phyloP scores from a whole-genome alignment of 2,888 invertebrate genomes.

The Carpatolechia fugitivella region DNA sequence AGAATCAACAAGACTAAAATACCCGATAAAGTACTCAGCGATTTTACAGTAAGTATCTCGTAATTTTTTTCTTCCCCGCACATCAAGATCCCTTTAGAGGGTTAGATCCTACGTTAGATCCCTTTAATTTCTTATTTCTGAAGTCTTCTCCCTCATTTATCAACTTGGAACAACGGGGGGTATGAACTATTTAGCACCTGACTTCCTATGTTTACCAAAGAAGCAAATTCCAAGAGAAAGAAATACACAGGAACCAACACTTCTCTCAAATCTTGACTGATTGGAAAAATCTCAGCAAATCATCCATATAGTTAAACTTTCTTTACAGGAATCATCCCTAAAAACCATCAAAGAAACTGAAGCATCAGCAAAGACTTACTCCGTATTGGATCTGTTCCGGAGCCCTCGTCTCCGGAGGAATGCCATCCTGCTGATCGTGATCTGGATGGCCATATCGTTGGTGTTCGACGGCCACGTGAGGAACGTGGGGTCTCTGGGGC shows the following conservation, averaged over 20 bases:
- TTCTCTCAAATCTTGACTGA: no score
- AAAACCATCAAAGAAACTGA: conserved; percentile 86
- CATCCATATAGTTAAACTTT: neutral
- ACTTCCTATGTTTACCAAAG: no score
- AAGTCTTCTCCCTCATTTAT: no score
- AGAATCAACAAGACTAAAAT: conserved; percentile 87
- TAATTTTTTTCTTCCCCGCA: no score
- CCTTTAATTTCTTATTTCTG: no score
- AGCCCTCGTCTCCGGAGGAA: conserved; percentile 87
- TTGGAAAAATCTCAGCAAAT: no score
- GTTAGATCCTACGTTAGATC: no score
- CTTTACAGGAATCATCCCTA: conserved; percentile 80
- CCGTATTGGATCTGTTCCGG: conserved; percentile 88
- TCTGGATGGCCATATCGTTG: conserved; percentile 94
- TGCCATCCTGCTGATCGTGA: conserved; percentile 87
- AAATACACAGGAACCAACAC: no score
- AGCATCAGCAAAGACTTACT: conserved; percentile 84
- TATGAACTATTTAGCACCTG: no score
- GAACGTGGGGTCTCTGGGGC: conserved; percentile 90
- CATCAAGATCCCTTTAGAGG: no score
- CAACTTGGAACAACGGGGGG: no score
- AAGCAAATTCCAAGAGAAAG: no score
- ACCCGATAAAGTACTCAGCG: conserved; percentile 84
- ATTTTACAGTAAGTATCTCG: conserved; percentile 82
- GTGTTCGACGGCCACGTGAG: conserved; percentile 93